Evolutionary conservation across 2,888 invertebrate species (phyloP).

Genomic region (Rhodophaea formosa): DNA sequence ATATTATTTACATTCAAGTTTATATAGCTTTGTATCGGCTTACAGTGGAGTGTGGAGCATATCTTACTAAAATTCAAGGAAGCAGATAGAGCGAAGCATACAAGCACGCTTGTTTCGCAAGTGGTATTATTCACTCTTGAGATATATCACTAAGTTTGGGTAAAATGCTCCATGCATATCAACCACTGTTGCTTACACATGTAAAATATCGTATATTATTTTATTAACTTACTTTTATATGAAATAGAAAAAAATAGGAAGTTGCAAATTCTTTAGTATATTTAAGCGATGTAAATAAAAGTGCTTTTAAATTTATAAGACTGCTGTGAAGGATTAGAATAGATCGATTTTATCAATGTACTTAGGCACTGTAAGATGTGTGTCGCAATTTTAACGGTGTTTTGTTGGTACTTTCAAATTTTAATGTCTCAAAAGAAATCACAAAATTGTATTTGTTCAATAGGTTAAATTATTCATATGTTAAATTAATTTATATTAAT

Average conservation of each 20-base stretch:
- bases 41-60: too few species aligned
- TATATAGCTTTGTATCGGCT: too few species aligned
- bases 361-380: conserved; percentile 6
- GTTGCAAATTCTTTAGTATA: conserved; percentile 11
- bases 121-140: too few species aligned
- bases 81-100: too few species aligned
- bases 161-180: too few species aligned
- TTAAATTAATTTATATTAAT: neutral
- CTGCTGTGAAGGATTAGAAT: conserved; percentile 24
- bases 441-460: conserved; percentile 2
- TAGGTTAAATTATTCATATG: neutral
- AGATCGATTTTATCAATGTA: conserved; percentile 15
- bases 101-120: too few species aligned
- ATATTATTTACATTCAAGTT: neutral
- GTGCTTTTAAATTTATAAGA: conserved; percentile 29
- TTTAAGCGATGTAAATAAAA: conserved; percentile 26
- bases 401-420: neutral
- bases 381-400: neutral
- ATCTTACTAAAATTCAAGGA: too few species aligned
- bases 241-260: neutral
- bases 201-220: too few species aligned
- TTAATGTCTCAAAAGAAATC: neutral
- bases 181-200: too few species aligned
- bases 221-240: too few species aligned
- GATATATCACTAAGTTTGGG: too few species aligned